Evolutionary conservation across 2,797 vertebrate species (phyloP).

Genomic region (Mormyrus hasselquistii): DNA sequence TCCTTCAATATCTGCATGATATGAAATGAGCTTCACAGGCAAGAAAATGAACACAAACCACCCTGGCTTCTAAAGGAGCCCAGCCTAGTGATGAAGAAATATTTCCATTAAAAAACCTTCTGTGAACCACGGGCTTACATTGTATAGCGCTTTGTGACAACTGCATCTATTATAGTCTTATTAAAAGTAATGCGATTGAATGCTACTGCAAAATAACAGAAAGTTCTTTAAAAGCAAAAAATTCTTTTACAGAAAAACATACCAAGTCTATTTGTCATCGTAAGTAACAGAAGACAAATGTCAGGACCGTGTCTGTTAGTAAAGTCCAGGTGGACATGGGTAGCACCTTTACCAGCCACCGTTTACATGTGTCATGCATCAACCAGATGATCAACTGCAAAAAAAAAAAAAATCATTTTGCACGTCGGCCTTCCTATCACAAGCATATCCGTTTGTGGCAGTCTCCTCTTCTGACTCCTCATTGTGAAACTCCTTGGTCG

Average conservation of each 20-base stretch:
- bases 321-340: background rate
- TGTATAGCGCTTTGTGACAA: conserved; percentile 8
- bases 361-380: background rate
- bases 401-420: background rate
- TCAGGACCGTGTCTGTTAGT: background rate
- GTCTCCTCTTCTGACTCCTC: background rate
- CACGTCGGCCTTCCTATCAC: background rate
- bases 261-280: background rate
- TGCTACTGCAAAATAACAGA: background rate
- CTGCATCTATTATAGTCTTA: background rate
- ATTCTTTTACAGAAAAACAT: background rate
- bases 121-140: background rate
- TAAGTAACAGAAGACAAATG: background rate
- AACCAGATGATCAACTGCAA: background rate
- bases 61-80: background rate
- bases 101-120: conserved; percentile 6
- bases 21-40: conserved; percentile 31
- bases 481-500: background rate
- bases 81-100: conserved; percentile 2
- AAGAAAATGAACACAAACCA: conserved; percentile 25
- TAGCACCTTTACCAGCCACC: background rate
- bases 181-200: background rate
- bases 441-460: background rate
- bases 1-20: conserved; percentile 39
- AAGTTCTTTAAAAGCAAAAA: background rate